Base-by-base conservation (phyloP, 2,113 vertebrate species). In the Cyanocitta stelleri region DNA sequence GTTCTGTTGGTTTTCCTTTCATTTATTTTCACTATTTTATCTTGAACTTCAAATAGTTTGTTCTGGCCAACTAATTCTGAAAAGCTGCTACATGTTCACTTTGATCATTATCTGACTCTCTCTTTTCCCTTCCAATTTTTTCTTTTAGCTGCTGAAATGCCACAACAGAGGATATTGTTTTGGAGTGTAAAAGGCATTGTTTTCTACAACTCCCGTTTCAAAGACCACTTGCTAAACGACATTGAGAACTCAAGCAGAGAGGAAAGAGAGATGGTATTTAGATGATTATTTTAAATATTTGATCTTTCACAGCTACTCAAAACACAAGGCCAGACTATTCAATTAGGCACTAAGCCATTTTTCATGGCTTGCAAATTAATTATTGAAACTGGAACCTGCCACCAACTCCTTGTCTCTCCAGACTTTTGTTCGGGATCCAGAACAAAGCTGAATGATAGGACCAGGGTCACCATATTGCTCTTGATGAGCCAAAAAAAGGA, bases 341-440 rank as follows among this genome's bases (percentile, higher is more conserved):
- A 96, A 90, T 89, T 90, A 96, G 91, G 75, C 88, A 94, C 48
- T 80, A 71, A 72, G 93, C 89, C 76, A 93, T 84, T 91, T 94
- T 76, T 59, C 64, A 71, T 67, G 79, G 68, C 48, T 93, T 20
- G 1, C 48, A 90, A 94, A 90, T 92, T 93, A 93, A 88, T 95
- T 93, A 71, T 64, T 92, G 75, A 77, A 86, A 71, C 61, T 90
- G 86, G 79, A 94, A 84, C 66, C 72, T 56, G 64, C 44, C 61
- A 90, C 56, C 37, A 32, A 2, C 66, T 89, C 68, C 41, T 93
- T 56, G 59, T 77, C 43, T 83, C 55, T 63, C 59, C 5, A 43
- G 74, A 52, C 55, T 93, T 90, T 90, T 67, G 43, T 67, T 86
- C 43, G 17, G 1, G 9, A 55, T 88, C 59, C 90, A 74, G 68